Conservation (phyloP, 2,888 invertebrate species). For the Arrhopalites spinosus region DNA sequence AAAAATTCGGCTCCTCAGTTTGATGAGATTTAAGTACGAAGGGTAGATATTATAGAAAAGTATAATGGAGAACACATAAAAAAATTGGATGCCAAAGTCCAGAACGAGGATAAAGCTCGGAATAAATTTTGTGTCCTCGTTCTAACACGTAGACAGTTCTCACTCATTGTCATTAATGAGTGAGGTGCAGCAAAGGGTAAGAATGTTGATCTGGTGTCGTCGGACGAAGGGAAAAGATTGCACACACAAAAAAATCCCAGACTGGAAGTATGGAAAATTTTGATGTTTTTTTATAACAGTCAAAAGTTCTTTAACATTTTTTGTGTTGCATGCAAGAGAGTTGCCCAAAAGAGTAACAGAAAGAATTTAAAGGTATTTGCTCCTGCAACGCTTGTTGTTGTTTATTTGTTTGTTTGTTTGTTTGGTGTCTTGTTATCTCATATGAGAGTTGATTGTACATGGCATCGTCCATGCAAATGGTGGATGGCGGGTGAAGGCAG, state of each 20-base stretch:
- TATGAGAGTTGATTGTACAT: too few relatives aligned
- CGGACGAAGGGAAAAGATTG: background rate
- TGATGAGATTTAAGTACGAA: background rate
- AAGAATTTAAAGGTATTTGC: too few relatives aligned
- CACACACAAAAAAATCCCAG: background rate
- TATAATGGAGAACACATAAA: background rate
- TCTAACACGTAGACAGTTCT: background rate
- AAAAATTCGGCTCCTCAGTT: background rate
- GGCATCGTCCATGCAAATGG: background rate
- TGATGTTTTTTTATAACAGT: background rate
- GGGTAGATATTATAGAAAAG: background rate
- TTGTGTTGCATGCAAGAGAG: background rate
- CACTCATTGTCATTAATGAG: background rate
- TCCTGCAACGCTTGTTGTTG: too few relatives aligned
- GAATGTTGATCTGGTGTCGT: background rate
- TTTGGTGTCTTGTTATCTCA: too few relatives aligned
- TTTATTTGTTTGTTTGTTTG: too few relatives aligned
- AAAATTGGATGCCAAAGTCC: background rate
- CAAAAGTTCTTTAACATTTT: constrained; percentile 1
- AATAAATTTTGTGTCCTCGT: background rate
- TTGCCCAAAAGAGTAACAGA: too few relatives aligned
- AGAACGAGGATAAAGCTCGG: constrained; percentile 1
- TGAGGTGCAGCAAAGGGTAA: too few relatives aligned
- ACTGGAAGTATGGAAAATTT: constrained; percentile 1
- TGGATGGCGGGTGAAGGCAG: background rate